A percentile compares a stretch with the other conserved stretches of the same genome.
phyloP scores from a whole-genome alignment of 2,888 invertebrate genomes.

The Pristionchus entomophagus region DNA sequence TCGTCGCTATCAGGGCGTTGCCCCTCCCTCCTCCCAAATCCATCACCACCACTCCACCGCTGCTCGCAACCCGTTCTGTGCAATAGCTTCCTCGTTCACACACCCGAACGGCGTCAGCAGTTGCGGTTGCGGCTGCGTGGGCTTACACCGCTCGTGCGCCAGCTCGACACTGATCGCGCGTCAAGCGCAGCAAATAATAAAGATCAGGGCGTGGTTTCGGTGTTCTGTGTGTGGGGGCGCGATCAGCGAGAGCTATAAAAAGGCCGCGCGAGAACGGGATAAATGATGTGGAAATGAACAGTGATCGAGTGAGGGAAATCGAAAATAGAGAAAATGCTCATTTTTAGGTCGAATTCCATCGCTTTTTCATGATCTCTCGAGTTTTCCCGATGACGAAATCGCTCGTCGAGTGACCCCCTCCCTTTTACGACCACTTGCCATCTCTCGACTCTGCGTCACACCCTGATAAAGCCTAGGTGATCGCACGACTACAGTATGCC shows the following conservation, averaged over 20 bases:
- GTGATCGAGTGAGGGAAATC: neutral
- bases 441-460: neutral
- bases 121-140: no score
- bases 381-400: neutral
- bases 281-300: neutral
- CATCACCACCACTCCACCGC: neutral
- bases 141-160: neutral
- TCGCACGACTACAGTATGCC: neutral
- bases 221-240: neutral
- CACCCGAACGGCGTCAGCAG: conserved; percentile 29
- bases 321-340: neutral
- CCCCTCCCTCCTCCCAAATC: neutral
- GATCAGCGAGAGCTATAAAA: neutral
- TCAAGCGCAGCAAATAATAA: neutral
- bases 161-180: neutral
- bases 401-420: neutral
- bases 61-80: conserved; percentile 9
- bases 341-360: neutral
- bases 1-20: neutral
- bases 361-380: neutral
- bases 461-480: neutral
- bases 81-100: conserved; percentile 36
- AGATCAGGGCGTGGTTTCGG: neutral
- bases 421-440: neutral
- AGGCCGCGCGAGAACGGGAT: neutral